Base-by-base conservation (phyloP, 2,888 invertebrate species). In the Tanytarsus gracilentus region DNA sequence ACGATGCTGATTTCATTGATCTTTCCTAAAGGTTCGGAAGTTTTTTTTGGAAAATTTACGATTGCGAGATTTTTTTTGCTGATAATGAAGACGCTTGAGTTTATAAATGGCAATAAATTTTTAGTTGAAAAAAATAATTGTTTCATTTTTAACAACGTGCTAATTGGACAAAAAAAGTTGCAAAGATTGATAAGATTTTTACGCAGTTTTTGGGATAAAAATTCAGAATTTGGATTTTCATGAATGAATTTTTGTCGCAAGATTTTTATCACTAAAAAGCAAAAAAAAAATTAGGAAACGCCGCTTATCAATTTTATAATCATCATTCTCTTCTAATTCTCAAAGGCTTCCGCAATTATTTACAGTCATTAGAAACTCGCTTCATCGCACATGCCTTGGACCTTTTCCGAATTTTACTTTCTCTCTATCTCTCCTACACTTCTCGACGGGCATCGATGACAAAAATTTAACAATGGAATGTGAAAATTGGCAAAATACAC, bases 301-400 rank as follows among this genome's bases (percentile, higher is more conserved):
- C n/a, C n/a, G n/a, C 21, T 44, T 44, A 44, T 44, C 44, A 44
- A 8, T 6, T n/a, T n/a, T n/a, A 36, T 36, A 36, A 36, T 36
- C 14, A 36, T 36, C 36, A 36, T 44, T 44, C 9, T 18, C 5
- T 23, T 44, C 21, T 18, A 44, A 18, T 16, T 11, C 18, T 44
- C 44, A 44, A 44, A 44, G 44, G 44, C 18, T 44, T 44, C 44
- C 44, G 44, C 44, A 44, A 44, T 44, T 44, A 44, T 18, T 44
- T 44, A 16, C 44, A 44, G 21, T 44, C 36, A 36, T 36, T 16
- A 7, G n/a, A n/a, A n/a, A n/a, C n/a, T n/a, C n/a, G n/a, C n/a
- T n/a, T n/a, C n/a, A n/a, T n/a, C n/a, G n/a, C n/a, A n/a, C n/a
- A n/a, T n/a, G n/a, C n/a, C n/a, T n/a, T n/a, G n/a, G n/a, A n/a